phyloP scores from a whole-genome alignment of 2,888 invertebrate species.

The Tillus elongatus region DNA sequence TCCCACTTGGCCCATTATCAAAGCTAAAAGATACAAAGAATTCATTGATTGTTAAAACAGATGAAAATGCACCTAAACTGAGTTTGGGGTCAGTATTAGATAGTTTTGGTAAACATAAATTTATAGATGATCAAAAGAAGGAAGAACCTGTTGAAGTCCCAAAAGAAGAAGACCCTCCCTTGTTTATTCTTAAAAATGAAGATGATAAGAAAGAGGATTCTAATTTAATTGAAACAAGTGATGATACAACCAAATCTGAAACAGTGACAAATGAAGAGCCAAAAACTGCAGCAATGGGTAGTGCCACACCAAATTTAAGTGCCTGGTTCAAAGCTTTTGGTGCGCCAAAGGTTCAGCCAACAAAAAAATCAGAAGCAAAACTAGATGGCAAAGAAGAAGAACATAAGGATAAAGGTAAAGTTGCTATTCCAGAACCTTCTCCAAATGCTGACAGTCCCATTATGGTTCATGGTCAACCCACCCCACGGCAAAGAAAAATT shows the following conservation, averaged over 20 bases:
- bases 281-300: slow-evolving; percentile 47
- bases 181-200: slow-evolving; percentile 28
- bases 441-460: slow-evolving; percentile 37
- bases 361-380: slow-evolving; percentile 53
- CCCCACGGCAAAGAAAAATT: slow-evolving; percentile 54
- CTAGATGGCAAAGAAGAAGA: slow-evolving; percentile 39
- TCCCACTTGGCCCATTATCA: slow-evolving; percentile 46
- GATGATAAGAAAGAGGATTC: slow-evolving; percentile 22
- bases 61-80: slow-evolving; percentile 67
- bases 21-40: slow-evolving; percentile 53
- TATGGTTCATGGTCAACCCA: slow-evolving; percentile 39
- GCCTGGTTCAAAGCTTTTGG: slow-evolving; percentile 92
- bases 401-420: slow-evolving; percentile 38
- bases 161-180: slow-evolving; percentile 31
- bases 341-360: slow-evolving; percentile 61
- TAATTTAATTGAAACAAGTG: slow-evolving; percentile 12
- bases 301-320: slow-evolving; percentile 73
- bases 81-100: slow-evolving; percentile 77
- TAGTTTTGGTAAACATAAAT: slow-evolving; percentile 62
- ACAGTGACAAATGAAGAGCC: slow-evolving; percentile 34
- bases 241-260: background rate
- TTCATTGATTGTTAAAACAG: slow-evolving; percentile 50
- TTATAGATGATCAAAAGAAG: slow-evolving; percentile 46
- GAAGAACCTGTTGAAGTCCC: slow-evolving; percentile 38
- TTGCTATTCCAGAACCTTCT: slow-evolving; percentile 34